Base-by-base conservation (phyloP, 2,113 vertebrate species). In the Zingel zingel region DNA sequence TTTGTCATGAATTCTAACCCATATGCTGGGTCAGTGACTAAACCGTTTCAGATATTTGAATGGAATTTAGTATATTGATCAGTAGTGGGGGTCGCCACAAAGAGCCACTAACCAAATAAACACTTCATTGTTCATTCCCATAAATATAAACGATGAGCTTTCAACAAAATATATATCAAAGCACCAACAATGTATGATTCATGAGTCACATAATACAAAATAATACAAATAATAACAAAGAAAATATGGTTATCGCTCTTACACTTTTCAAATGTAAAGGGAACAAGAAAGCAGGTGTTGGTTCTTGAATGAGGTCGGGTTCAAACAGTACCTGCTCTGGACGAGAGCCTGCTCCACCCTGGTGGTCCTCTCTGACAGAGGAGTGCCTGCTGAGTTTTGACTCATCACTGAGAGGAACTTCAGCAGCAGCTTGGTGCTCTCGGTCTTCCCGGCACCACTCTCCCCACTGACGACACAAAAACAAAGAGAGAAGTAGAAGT, bases 401-500 rank as follows among this genome's bases (percentile, higher is more conserved):
- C 97, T 98, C 97, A 97, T 97, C 66, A 96, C 95, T 1, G 97
- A 98, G 48, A 98, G 94, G 66, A 97, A 98, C 92, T 97, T 97
- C 77, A 98, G 91, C 67, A 98, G 94, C 90, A 98, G 85, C 81
- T 98, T 98, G 71, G 97, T 98, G 91, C 97, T 98, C 85, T 98
- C 97, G 0, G 97, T 98, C 93, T 98, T 98, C n/a, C 97, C 97
- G 19, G 97, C 97, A 70, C 97, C 97, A 12, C 97, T 98, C 91
- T 98, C 97, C 25, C 97, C 97, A 2, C 97, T 98, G 91, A 80
- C 8, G 51, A 77, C 1, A 25, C 5, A 61, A 11, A 65, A 15
- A 87, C 11, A 81, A 3, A 73, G 2, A 68, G 3, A 80, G 9
- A 12, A 18, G 13, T 2, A 80, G 9, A 12, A 18, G 13, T 2